Percentiles rank a stretch among this genome's conserved stretches.
Conservation (phyloP, 2,797 vertebrate genomes). For the Dipus sagitta region DNA sequence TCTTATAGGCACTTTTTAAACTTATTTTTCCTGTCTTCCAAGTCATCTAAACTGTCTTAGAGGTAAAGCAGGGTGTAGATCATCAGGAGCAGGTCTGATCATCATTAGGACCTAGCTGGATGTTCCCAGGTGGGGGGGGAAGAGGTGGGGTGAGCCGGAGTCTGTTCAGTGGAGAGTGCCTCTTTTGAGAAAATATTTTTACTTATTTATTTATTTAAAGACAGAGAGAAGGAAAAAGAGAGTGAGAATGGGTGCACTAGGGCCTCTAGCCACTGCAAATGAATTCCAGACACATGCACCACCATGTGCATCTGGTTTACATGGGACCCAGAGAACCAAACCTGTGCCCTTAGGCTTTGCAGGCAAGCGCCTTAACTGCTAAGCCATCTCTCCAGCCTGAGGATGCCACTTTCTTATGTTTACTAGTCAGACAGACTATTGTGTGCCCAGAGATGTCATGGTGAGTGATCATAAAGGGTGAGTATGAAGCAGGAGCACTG, state of each 20-base stretch:
- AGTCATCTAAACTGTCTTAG: conserved; percentile 49
- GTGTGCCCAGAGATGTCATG: not conserved
- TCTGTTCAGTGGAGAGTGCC: not conserved
- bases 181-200: not conserved
- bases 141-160: not conserved
- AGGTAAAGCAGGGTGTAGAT: not conserved
- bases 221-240: no score
- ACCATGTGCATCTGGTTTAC: no score
- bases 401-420: not conserved
- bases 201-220: no score
- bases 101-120: not conserved
- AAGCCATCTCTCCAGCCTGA: no score
- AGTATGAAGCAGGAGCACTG: not conserved
- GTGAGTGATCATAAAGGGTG: not conserved
- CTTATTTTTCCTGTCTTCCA: conserved; percentile 29
- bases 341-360: no score
- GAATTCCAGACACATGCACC: no score
- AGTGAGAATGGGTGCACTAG: no score
- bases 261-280: no score
- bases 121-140: not conserved
- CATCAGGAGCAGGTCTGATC: not conserved
- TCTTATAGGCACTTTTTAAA: not conserved
- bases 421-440: not conserved
- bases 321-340: no score
- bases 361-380: no score